Evolutionary conservation across 2,888 invertebrate species (phyloP), one percentile per base, ranked within the genome.

Genomic region (Antheraea assamensis): DNA sequence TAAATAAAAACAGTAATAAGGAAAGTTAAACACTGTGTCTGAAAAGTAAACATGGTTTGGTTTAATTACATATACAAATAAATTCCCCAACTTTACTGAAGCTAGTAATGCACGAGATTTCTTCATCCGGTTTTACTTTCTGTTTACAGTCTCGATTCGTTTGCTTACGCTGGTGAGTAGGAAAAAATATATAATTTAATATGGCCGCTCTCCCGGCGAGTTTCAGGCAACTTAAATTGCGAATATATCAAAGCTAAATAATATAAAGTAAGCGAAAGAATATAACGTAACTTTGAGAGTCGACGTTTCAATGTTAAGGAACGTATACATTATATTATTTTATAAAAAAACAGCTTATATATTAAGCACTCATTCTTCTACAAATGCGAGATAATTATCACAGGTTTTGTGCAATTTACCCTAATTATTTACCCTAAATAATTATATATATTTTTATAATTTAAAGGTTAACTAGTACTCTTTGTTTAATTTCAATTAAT

Each of bases 191-290:
- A 89, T 91, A 92, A 92, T 91, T 92, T 92, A 90, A 92, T 92
- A 90, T 87, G 77, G 84, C 81, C 87, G 85, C 88, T 88, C 87
- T 83, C 80, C 86, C 85, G 89, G 84, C 87, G 92, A 93, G 89
- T 93, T 92, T 90, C 87, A 89, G 89, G 88, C 91, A 93, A 93
- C 90, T 93, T 93, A 92, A 92, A 93, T 93, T 93, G 91, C 89
- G 88, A 92, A 92, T 92, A 91, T 92, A 92, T 92, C 93, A 91
- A 92, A 93, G 92, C 91, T 90, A 91, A 92, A 92, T 92, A 92
- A 92, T 89, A 90, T 90, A 86, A 91, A 92, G 91, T 90, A 88
- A 89, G 86, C 87, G 84, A 88, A 89, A 90, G 89, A 92, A 92
- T 90, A 91, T 88, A 87, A 89, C 86, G 83, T 86, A 89, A 91